Conservation (phyloP, 2,888 invertebrate species). For the Chrysomela aeneicollis region DNA sequence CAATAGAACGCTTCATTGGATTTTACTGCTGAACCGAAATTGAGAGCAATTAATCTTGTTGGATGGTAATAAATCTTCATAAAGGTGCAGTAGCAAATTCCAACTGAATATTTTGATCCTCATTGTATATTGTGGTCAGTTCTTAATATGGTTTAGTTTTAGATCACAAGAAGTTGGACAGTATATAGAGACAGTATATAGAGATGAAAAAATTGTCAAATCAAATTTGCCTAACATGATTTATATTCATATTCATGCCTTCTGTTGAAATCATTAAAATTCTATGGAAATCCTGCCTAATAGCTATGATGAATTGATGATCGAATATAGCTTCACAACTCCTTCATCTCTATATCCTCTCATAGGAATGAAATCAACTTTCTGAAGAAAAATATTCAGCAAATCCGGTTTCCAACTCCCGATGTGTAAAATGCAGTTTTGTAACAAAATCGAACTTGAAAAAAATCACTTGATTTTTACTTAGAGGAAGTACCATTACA, state of each 20-base stretch:
- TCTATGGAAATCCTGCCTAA: too few species aligned
- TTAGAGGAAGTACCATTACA: slow-evolving; percentile 35
- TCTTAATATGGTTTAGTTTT: neutral
- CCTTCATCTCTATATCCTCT: too few species aligned
- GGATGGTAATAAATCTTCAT: neutral
- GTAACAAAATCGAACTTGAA: slow-evolving; percentile 25
- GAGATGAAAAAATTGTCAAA: too few species aligned
- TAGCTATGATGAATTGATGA: too few species aligned
- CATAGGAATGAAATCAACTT: too few species aligned
- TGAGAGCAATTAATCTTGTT: neutral
- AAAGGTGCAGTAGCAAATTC: neutral
- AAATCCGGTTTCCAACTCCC: neutral
- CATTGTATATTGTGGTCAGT: neutral
- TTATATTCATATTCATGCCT: too few species aligned
- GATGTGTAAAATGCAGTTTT: slow-evolving; percentile 1
- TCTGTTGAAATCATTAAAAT: too few species aligned
- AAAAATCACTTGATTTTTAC: slow-evolving; percentile 26
- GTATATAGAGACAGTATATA: neutral
- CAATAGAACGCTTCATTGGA: neutral
- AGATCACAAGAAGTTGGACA: neutral
- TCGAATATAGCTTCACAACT: too few species aligned
- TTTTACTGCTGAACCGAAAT: neutral
- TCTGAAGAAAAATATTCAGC: neutral
- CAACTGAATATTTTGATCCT: slow-evolving; percentile 1
- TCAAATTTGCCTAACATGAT: too few species aligned